A percentile compares a stretch with the other conserved stretches of the same genome.
Evolutionary conservation across 2,113 vertebrate species (phyloP).

Genomic region (Cyphomyrus discorhynchus): DNA sequence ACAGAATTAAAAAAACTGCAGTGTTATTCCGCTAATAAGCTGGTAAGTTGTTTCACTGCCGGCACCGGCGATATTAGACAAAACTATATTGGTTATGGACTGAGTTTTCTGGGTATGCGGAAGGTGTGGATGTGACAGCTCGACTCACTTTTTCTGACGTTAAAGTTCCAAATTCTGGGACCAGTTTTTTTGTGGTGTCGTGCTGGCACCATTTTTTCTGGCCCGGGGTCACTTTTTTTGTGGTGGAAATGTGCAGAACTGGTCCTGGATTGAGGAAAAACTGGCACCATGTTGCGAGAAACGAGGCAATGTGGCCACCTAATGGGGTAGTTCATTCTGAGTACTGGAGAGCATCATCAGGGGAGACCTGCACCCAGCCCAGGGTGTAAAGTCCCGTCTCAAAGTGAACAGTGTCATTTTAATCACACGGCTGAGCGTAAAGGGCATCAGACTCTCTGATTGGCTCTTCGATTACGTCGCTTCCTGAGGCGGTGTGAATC

Average conservation of each 20-base stretch:
- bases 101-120: neutral
- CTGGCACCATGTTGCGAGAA: neutral
- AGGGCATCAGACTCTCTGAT: constrained; percentile 26
- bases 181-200: too few species aligned
- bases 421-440: constrained; percentile 11
- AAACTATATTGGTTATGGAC: neutral
- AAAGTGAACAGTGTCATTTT: neutral
- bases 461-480: neutral
- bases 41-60: neutral
- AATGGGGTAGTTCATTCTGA: neutral
- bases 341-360: neutral
- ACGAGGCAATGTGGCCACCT: too few species aligned
- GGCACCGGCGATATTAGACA: neutral
- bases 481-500: neutral
- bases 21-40: neutral
- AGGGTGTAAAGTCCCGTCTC: neutral
- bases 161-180: too few species aligned
- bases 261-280: neutral
- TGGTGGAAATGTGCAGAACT: neutral
- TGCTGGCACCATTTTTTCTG: too few species aligned
- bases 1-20: neutral
- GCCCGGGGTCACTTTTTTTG: neutral
- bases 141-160: too few species aligned
- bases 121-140: neutral
- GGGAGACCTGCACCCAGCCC: neutral